Conservation (phyloP, 2,888 invertebrate genomes). For the Drosophila infuscata region DNA sequence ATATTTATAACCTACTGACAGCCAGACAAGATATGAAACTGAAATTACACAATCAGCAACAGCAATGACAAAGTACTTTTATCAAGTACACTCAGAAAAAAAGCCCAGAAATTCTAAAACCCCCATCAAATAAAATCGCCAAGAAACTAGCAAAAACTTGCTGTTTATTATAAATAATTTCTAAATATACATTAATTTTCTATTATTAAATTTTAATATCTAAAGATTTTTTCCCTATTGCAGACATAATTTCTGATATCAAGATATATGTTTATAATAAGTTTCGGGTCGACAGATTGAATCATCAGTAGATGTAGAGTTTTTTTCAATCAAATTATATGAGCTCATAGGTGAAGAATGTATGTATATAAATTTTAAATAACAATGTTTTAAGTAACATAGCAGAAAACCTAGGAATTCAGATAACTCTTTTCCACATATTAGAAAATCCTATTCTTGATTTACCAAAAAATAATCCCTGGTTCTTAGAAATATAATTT, state of each 20-base stretch:
- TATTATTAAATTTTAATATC: not conserved
- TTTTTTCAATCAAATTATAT: not conserved
- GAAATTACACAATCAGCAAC: not conserved
- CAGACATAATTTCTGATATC: not conserved
- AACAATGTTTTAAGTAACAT: not conserved
- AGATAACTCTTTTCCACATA: not conserved
- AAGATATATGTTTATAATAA: not conserved
- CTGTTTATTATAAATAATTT: not conserved
- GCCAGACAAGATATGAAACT: not conserved
- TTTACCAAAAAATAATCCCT: not conserved
- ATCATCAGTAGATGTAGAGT: not conserved
- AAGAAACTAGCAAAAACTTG: not conserved
- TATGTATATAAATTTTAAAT: no score
- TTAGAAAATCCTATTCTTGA: not conserved
- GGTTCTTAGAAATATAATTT: not conserved
- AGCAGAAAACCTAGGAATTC: not conserved
- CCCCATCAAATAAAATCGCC: no score
- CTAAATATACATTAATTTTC: not conserved
- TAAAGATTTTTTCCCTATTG: not conserved
- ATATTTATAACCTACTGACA: constrained; percentile 10
- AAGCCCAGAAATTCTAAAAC: no score
- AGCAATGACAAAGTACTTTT: not conserved
- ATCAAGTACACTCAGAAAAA: not conserved
- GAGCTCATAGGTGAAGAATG: not conserved
- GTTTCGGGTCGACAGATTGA: not conserved